These are phyloP conservation scores for Oreochromis niloticus DNA, from an alignment of 2,113 vertebrate genomes.

Conservation along the genomic window DNA sequence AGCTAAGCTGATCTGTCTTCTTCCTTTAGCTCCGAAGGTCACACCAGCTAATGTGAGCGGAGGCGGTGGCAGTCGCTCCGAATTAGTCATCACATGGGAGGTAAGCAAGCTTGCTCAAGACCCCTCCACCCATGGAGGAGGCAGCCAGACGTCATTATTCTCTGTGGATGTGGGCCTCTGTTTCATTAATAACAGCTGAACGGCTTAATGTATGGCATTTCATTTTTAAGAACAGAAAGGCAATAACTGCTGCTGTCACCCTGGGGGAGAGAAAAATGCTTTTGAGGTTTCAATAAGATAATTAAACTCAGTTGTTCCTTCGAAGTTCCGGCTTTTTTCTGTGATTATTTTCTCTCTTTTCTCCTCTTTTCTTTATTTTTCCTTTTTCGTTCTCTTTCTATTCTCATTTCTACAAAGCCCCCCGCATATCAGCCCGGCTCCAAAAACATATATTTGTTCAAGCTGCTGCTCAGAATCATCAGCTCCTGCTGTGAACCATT, in stretches of 20 bases:
- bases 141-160: conserved; percentile 48
- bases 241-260: conserved; percentile 67
- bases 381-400: background rate
- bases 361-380: background rate
- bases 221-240: conserved; percentile 63
- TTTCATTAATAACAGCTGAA: conserved; percentile 64
- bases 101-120: conserved; percentile 68
- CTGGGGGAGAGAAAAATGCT: conserved; percentile 51
- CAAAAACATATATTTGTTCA: conserved; percentile 33
- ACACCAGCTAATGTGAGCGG: conserved; percentile 94
- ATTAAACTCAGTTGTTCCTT: conserved; percentile 60
- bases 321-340: conserved; percentile 22
- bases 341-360: background rate
- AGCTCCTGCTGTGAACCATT: conserved; percentile 30
- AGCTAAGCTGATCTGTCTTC: conserved; percentile 47
- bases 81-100: conserved; percentile 99
- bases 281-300: conserved; percentile 67
- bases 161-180: conserved; percentile 19
- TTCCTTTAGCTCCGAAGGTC: conserved; percentile 85
- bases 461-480: conserved; percentile 14
- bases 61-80: conserved; percentile 93
- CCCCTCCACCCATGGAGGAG: conserved; percentile 27
- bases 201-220: conserved; percentile 63
- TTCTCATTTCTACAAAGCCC: conserved; percentile 2
- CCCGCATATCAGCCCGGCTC: background rate